phyloP scores from a whole-genome alignment of 2,797 vertebrate species.

The Peromyscus melanophrys region DNA sequence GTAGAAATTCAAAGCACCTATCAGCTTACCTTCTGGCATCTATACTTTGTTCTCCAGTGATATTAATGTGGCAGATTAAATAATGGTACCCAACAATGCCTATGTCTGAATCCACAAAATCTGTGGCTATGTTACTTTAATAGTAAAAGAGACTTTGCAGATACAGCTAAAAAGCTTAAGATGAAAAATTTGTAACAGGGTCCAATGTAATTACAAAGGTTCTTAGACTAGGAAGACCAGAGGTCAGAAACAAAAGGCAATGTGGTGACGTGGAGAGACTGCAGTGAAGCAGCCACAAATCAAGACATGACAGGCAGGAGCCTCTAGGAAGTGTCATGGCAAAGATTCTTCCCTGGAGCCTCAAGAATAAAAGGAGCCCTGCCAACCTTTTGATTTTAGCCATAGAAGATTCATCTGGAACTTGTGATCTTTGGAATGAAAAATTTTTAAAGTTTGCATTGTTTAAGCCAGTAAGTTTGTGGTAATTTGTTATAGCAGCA shows the following conservation, averaged over 20 bases:
- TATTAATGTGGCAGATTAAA: neutral
- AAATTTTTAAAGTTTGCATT: neutral
- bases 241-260: slow-evolving; percentile 18
- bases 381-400: slow-evolving; percentile 34
- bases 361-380: slow-evolving; percentile 38
- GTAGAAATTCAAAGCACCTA: slow-evolving; percentile 26
- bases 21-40: slow-evolving; percentile 21
- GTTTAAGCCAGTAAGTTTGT: slow-evolving; percentile 6
- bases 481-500: slow-evolving; percentile 17
- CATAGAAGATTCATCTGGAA: neutral
- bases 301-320: neutral
- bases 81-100: slow-evolving; percentile 15
- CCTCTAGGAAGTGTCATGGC: slow-evolving; percentile 17
- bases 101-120: neutral
- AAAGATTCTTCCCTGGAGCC: neutral
- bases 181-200: neutral
- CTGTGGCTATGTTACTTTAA: slow-evolving; percentile 39
- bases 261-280: slow-evolving; percentile 1
- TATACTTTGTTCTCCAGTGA: slow-evolving; percentile 5
- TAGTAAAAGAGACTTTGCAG: slow-evolving; percentile 21
- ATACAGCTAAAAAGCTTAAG: slow-evolving; percentile 25
- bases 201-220: slow-evolving; percentile 18
- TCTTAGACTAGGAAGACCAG: slow-evolving; percentile 32
- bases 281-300: neutral
- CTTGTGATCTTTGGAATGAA: slow-evolving; percentile 15